Conservation (phyloP, 1,140 invertebrate genomes). For the Heterodera carotae region DNA sequence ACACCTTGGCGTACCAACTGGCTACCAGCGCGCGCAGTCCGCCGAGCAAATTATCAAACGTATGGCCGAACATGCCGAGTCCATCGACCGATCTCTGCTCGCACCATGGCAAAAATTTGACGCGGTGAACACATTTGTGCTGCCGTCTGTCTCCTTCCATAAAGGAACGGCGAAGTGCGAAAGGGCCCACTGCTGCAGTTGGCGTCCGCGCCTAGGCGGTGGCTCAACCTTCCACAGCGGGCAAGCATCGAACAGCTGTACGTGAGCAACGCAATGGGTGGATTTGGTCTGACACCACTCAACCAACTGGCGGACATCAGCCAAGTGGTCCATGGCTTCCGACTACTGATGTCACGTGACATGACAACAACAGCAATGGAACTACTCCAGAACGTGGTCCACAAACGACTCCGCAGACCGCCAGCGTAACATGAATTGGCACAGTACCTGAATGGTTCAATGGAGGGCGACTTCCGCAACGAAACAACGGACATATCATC, state of each 20-base stretch:
- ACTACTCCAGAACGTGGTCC: not conserved
- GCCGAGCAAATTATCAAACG: slow-evolving; percentile 13
- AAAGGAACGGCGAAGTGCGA: slow-evolving; percentile 24
- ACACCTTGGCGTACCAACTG: slow-evolving; percentile 36
- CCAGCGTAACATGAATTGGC: not conserved
- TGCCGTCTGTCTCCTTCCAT: slow-evolving; percentile 62
- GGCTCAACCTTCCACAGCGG: slow-evolving; percentile 20
- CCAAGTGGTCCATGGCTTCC: slow-evolving; percentile 7
- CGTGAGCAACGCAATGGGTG: slow-evolving; percentile 17
- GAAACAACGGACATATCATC: not conserved
- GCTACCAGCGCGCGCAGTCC: not conserved
- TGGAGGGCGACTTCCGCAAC: not conserved
- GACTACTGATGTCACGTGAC: slow-evolving; percentile 28
- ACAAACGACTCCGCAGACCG: not conserved
- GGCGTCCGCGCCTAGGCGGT: slow-evolving; percentile 11
- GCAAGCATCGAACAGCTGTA: slow-evolving; percentile 28
- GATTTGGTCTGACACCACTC: slow-evolving; percentile 19
- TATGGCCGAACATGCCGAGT: slow-evolving; percentile 26
- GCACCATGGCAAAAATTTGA: slow-evolving; percentile 67
- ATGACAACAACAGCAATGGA: not conserved
- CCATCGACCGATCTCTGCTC: slow-evolving; percentile 43
- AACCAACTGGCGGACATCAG: slow-evolving; percentile 18
- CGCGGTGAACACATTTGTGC: slow-evolving; percentile 60
- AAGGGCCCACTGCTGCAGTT: slow-evolving; percentile 3
- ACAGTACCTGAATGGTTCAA: not conserved